Evolutionary conservation across 2,113 vertebrate species (phyloP), one percentile per base, ranked within the genome.

Genomic region (Microtus ochrogaster): DNA sequence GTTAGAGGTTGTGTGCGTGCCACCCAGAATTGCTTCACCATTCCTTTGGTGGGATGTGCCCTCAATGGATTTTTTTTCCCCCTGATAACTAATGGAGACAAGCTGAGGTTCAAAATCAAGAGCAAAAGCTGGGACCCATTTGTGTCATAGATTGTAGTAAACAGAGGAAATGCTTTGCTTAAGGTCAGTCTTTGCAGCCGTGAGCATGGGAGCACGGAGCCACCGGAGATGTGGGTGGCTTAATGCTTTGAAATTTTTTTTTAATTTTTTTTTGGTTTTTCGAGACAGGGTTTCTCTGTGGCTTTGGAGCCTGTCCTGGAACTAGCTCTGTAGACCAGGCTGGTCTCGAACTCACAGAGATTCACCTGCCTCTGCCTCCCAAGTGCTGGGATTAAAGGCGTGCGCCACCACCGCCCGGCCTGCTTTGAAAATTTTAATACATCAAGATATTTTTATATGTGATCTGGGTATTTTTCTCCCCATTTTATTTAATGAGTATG

Each of bases 1-100:
- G 81, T 94, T 97, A 87, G 65, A 86, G 77, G 94, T 84, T 70
- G 89, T 89, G 47, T 91, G 63, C 89, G 98, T 96, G 94, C 17
- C 90, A 39, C 82, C 36, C 22, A 96, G 89, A 96, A 97, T 85
- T 72, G 52, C 79, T 94, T 7, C 24, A 41, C 61, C 63, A 44
- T 96, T 96, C 82, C 77, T 97, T 94, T 95, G 82, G 76, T 92
- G 94, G 95, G 78, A 55, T 39, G 49, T 76, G 41, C n/a, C 65
- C 86, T 28, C 86, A 96, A 65, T 84, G 52, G 17, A 30, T 97
- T 90, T n/a, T n/a, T n/a, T 90, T 90, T 97, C 89, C 58, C 17
- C 0, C 17, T 0, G 88, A 39, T 65, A 78, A 72, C 52, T 0
- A 0, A 16, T 0, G 55, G 17, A 0, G 93, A 97, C 74, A 89